These are phyloP conservation scores for Scaeva pyrastri DNA, from an alignment of 2,888 invertebrate species.

Conservation along the genomic window DNA sequence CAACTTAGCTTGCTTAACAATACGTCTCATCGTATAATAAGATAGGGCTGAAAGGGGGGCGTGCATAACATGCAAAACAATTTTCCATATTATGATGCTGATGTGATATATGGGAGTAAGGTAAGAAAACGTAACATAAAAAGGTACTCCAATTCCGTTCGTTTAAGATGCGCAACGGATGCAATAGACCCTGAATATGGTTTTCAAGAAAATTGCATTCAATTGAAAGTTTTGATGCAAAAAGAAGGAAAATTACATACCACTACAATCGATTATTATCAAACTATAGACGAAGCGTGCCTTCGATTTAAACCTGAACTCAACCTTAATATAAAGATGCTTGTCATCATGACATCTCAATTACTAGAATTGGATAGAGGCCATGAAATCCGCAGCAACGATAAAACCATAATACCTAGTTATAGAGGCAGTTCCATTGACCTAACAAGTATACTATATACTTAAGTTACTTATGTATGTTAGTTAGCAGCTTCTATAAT, in stretches of 20 bases:
- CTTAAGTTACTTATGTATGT: too few species aligned
- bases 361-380: background rate
- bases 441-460: conserved; percentile 21
- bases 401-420: background rate
- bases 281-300: background rate
- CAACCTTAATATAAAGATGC: conserved; percentile 18
- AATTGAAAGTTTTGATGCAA: background rate
- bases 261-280: conserved; percentile 8
- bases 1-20: conserved; percentile 45
- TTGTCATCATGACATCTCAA: conserved; percentile 11
- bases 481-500: background rate
- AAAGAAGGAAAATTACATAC: conserved; percentile 31
- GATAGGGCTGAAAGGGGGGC: conserved; percentile 24
- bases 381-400: too few species aligned
- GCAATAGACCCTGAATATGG: conserved; percentile 29
- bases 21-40: conserved; percentile 53
- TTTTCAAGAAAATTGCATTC: conserved; percentile 18
- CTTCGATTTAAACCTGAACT: conserved; percentile 29
- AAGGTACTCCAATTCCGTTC: background rate
- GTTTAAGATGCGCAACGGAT: background rate
- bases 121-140: background rate
- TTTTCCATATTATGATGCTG: conserved; percentile 7
- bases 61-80: conserved; percentile 21
- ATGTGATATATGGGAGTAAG: background rate
- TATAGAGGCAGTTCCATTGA: conserved; percentile 24